Evolutionary conservation across 2,888 invertebrate genomes (phyloP), one percentile per base, ranked within the genome.

Genomic region (Drosophila kuntzei): DNA sequence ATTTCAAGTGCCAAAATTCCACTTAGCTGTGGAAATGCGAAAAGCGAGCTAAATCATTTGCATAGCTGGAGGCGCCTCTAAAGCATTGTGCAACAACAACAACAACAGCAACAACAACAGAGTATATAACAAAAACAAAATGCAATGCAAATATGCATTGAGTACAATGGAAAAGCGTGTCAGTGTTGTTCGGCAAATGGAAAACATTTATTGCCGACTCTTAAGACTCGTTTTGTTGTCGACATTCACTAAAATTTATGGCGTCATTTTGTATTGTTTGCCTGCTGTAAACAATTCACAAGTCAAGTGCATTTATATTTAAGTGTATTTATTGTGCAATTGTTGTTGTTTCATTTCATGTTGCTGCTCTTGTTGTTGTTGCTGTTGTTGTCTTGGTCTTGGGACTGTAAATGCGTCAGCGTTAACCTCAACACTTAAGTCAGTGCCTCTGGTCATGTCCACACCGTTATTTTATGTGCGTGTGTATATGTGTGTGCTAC

Each of bases 191-290:
- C 44, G 41, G 63, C 61, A 69, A 83, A 72, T 76, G 50, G 79
- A 67, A 68, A 87, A 82, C 84, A 85, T 85, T 85, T 87, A 85
- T 85, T 80, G 87, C 76, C 71, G 74, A 71, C 78, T 86, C 80
- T 76, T 67, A 61, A 80, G 83, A 67, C 76, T 53, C 59, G 71
- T 63, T 54, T 54, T 58, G 61, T 71, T 76, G 78, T 70, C 65
- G 85, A 76, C 80, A 62, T 81, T 65, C 20, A 66, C 68, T 62
- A 75, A 75, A 81, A 87, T 85, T 87, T 80, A 85, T 85, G 76
- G 67, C 69, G 79, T 82, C 73, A 85, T 85, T 85, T 87, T 70
- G 71, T 83, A 75, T 71, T 73, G 75, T 68, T 63, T 43, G 50
- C 32, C 47, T 46, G 51, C 43, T 58, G 76, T 73, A 67, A 80